phyloP scores from a whole-genome alignment of 1,140 invertebrate species.

The Galleria mellonella region DNA sequence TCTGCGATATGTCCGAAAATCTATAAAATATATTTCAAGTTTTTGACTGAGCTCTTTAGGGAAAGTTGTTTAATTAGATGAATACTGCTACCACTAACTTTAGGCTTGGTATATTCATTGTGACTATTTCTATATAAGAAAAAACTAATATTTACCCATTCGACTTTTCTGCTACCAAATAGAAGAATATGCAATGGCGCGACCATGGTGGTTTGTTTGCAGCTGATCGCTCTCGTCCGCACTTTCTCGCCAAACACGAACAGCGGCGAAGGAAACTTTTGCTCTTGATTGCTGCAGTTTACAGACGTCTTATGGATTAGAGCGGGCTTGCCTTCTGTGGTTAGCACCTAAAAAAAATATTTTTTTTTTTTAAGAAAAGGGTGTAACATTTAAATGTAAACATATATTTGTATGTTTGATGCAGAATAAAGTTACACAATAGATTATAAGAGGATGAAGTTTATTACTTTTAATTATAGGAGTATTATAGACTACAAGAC shows the following conservation, averaged over 20 bases:
- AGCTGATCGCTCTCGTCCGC: constrained; percentile 95
- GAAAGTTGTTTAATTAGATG: too few species aligned
- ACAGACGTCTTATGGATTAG: constrained; percentile 98
- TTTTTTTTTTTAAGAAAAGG: background rate
- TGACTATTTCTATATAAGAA: background rate
- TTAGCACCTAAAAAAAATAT: constrained; percentile 84
- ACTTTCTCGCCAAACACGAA: constrained; percentile 99
- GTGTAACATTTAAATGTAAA: background rate
- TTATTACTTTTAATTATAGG: too few species aligned
- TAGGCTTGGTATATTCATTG: too few species aligned
- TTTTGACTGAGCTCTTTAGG: too few species aligned
- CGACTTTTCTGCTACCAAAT: constrained; percentile 93
- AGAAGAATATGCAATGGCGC: constrained; percentile 94
- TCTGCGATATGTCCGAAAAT: too few species aligned
- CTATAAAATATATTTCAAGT: too few species aligned
- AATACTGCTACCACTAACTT: too few species aligned
- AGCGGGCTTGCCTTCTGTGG: constrained; percentile 95
- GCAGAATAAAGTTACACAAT: background rate
- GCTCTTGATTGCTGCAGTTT: constrained; percentile 90
- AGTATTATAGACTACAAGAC: too few species aligned
- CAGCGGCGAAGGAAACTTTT: constrained; percentile 93
- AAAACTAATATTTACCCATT: constrained; percentile 69
- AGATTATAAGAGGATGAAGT: too few species aligned
- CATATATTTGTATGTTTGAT: constrained; percentile 7
- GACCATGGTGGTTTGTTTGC: constrained; percentile 98